Evolutionary conservation across 2,888 invertebrate genomes (phyloP).

Genomic region (Pseudoips prasinana): DNA sequence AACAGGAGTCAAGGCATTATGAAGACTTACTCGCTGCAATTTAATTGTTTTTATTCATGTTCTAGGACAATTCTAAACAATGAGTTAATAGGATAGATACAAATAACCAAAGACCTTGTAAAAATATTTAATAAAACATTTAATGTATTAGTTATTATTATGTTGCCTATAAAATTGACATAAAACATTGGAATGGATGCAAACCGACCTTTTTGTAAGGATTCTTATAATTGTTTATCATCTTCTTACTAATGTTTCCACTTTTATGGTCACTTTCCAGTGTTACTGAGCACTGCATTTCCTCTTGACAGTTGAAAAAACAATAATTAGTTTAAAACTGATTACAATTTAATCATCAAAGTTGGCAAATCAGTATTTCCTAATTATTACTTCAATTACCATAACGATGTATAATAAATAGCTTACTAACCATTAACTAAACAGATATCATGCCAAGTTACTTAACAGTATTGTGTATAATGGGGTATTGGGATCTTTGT

Average conservation of each 20-base stretch:
- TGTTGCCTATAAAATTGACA: constrained; percentile 56
- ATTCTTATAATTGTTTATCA: constrained; percentile 70
- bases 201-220: constrained; percentile 74
- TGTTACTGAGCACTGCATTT: constrained; percentile 76
- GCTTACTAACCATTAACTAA: constrained; percentile 14
- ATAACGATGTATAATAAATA: constrained; percentile 16
- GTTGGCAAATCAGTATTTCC: constrained; percentile 16
- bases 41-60: too few relatives aligned
- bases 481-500: constrained; percentile 4
- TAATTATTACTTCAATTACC: constrained; percentile 13
- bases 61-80: too few relatives aligned
- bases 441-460: constrained; percentile 21
- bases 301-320: constrained; percentile 70
- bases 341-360: constrained; percentile 25
- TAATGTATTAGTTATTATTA: too few relatives aligned
- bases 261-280: constrained; percentile 66
- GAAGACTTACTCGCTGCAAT: too few relatives aligned
- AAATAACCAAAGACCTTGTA: too few relatives aligned
- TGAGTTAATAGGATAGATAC: too few relatives aligned
- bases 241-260: constrained; percentile 76
- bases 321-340: constrained; percentile 40
- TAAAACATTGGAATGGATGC: constrained; percentile 31
- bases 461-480: constrained; percentile 13
- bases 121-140: too few relatives aligned
- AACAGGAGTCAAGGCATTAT: too few relatives aligned